Conservation (phyloP, 2,888 invertebrate species). For the Frankliniella fusca region DNA sequence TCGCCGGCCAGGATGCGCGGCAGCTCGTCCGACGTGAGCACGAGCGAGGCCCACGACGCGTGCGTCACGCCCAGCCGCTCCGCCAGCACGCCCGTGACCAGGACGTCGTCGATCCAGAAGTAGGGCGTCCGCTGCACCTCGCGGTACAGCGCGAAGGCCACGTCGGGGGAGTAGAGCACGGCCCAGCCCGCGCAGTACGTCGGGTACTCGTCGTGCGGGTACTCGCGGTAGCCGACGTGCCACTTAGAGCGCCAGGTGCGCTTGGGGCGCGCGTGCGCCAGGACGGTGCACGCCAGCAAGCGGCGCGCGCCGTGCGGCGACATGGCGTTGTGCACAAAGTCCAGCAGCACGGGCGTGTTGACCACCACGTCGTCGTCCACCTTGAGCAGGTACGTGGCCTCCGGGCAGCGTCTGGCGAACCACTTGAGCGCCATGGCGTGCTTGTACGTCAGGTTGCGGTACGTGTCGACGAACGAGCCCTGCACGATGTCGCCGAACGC, state of each 20-base stretch:
- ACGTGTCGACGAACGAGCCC: constrained; percentile 71
- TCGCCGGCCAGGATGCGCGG: neutral
- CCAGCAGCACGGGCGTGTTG: constrained; percentile 47
- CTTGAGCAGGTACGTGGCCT: constrained; percentile 55
- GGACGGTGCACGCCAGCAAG: constrained; percentile 61
- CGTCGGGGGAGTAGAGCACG: constrained; percentile 63
- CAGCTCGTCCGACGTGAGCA: neutral
- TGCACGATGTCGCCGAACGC: constrained; percentile 66
- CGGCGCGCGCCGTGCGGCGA: constrained; percentile 56
- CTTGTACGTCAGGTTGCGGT: constrained; percentile 78
- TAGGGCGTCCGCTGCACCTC: constrained; percentile 60
- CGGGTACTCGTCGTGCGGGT: constrained; percentile 61
- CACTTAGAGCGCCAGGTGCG: constrained; percentile 69
- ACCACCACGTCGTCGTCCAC: constrained; percentile 52
- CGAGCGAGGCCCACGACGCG: constrained; percentile 45
- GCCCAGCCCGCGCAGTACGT: constrained; percentile 72
- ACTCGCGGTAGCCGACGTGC: constrained; percentile 67
- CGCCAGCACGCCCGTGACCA: constrained; percentile 64
- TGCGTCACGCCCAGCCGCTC: constrained; percentile 54
- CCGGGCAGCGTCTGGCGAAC: constrained; percentile 64
- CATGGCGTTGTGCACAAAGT: constrained; percentile 52
- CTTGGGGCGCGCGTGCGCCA: constrained; percentile 52
- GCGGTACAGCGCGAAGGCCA: constrained; percentile 54
- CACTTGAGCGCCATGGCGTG: constrained; percentile 79
- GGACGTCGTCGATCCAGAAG: constrained; percentile 83